phyloP scores from a whole-genome alignment of 1,140 invertebrate genomes.

The Lepidurus arcticus region DNA sequence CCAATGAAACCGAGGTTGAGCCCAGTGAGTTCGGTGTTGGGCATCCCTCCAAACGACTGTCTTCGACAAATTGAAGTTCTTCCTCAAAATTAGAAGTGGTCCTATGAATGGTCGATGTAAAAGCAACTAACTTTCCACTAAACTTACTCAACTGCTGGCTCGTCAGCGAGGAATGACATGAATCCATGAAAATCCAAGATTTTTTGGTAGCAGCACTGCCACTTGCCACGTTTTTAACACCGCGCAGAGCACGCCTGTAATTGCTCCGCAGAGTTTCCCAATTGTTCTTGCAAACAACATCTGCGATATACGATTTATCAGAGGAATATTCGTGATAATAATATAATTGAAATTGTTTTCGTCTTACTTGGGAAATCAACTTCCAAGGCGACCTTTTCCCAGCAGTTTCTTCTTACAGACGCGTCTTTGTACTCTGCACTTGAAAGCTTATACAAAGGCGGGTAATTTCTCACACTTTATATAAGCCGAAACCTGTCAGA shows the following conservation, averaged over 20 bases:
- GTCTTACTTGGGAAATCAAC: neutral
- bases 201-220: neutral
- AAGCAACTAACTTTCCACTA: neutral
- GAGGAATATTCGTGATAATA: neutral
- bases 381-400: neutral
- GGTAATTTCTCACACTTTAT: neutral
- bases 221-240: neutral
- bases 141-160: neutral
- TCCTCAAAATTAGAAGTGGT: neutral
- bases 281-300: neutral
- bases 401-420: constrained; percentile 5
- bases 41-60: neutral
- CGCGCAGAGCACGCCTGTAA: neutral
- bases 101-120: neutral
- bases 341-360: neutral
- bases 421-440: neutral
- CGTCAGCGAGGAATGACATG: neutral
- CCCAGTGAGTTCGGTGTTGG: neutral
- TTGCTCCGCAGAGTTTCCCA: neutral
- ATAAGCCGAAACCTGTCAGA: neutral
- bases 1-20: neutral
- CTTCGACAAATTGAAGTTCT: neutral
- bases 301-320: neutral
- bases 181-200: neutral
- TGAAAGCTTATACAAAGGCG: neutral